These are phyloP conservation scores for Rousettus madagascariensis DNA, from an alignment of 2,797 vertebrate species.

Conservation along the genomic window DNA sequence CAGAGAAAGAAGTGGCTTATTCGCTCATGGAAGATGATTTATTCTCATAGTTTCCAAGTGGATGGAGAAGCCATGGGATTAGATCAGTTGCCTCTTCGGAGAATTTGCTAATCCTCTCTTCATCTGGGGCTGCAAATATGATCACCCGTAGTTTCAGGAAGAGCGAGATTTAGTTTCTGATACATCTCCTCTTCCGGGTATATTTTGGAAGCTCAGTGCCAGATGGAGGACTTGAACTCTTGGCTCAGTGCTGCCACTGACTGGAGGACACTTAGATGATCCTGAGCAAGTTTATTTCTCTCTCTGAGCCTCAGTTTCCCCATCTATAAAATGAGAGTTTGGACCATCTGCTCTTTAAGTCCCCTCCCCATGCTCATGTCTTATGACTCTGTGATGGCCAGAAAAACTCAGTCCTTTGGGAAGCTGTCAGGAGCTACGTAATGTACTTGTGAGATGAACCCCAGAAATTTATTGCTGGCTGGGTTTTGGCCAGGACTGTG, in stretches of 20 bases:
- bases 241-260: background rate
- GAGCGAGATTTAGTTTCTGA: background rate
- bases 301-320: conserved; percentile 13
- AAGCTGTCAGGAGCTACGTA: conserved; percentile 49
- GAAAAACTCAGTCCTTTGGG: conserved; percentile 15
- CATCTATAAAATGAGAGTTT: background rate
- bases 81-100: background rate
- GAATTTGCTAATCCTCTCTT: background rate
- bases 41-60: background rate
- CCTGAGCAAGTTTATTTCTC: background rate
- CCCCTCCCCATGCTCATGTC: background rate
- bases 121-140: background rate
- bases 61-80: background rate
- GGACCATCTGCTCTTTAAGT: background rate
- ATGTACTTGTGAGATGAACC: conserved; percentile 50
- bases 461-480: conserved; percentile 43
- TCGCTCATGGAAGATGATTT: background rate
- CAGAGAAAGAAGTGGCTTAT: background rate
- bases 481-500: conserved; percentile 24
- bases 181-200: background rate
- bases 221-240: background rate
- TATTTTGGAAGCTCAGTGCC: conserved; percentile 7
- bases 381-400: background rate
- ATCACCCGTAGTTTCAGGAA: background rate
- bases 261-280: background rate